Evolutionary conservation across 35 echinoderm and acorn worm genomes (phyloP).

Genomic region (Nesometra sesokonis): DNA sequence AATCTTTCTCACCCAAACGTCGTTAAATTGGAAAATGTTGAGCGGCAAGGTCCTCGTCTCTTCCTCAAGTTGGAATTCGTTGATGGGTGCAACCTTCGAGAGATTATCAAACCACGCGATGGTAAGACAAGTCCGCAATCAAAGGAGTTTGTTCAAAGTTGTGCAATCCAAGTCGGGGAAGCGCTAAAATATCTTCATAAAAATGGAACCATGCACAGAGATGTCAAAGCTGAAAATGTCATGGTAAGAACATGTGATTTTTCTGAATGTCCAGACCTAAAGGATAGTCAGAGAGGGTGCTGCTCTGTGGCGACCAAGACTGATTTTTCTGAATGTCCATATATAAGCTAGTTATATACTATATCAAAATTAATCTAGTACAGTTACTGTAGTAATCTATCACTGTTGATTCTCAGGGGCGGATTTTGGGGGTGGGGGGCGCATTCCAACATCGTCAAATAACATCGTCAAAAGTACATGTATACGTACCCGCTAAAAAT

Average conservation of each 20-base stretch:
- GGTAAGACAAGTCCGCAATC: slow-evolving; percentile 8
- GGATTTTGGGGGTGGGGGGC: no score
- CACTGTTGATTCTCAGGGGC: no score
- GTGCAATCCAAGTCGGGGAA: slow-evolving; percentile 22
- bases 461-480: no score
- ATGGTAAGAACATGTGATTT: not conserved
- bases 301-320: no score
- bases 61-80: slow-evolving; percentile 22
- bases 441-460: no score
- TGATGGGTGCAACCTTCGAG: not conserved
- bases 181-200: slow-evolving; percentile 14
- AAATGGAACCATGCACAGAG: slow-evolving; percentile 1
- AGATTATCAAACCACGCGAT: slow-evolving; percentile 11
- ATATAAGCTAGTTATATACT: no score
- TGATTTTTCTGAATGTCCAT: no score
- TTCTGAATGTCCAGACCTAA: no score
- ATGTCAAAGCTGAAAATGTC: slow-evolving; percentile 22
- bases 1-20: slow-evolving; percentile 30
- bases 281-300: no score
- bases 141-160: slow-evolving; percentile 12
- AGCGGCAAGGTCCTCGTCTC: slow-evolving; percentile 4
- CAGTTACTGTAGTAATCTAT: no score
- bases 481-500: no score
- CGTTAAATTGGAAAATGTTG: slow-evolving; percentile 21
- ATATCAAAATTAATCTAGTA: no score